These are phyloP conservation scores for Oreochromis niloticus DNA, from an alignment of 2,113 vertebrate species.

Conservation along the genomic window DNA sequence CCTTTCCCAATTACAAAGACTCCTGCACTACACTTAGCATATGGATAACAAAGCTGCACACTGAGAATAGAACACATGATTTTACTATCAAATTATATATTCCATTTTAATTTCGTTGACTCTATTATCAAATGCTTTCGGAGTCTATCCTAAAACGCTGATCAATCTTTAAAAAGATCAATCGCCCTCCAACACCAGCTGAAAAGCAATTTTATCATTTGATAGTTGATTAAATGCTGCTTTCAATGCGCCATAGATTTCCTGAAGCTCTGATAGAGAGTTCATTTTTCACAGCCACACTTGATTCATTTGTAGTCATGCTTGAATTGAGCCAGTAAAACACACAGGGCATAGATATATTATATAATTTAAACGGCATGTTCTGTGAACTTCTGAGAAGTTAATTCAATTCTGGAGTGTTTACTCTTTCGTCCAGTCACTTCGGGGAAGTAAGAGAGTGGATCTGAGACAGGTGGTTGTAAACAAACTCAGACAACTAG, in stretches of 20 bases:
- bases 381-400: neutral
- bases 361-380: neutral
- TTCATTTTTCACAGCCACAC: constrained; percentile 44
- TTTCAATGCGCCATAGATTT: constrained; percentile 2
- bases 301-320: neutral
- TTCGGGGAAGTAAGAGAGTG: neutral
- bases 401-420: neutral
- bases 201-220: constrained; percentile 11
- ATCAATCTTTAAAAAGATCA: neutral
- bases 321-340: neutral
- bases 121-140: neutral
- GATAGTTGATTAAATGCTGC: constrained; percentile 38
- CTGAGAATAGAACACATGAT: neutral
- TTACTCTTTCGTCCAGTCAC: neutral
- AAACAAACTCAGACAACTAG: neutral
- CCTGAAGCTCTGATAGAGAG: neutral
- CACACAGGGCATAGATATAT: neutral
- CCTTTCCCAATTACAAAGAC: constrained; percentile 2
- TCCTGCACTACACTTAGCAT: neutral
- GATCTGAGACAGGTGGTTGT: neutral
- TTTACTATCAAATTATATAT: neutral
- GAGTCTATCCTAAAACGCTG: neutral
- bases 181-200: neutral
- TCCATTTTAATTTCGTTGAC: neutral
- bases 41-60: neutral